Conservation (phyloP, 2,113 vertebrate species). For the Smithornis capensis region DNA sequence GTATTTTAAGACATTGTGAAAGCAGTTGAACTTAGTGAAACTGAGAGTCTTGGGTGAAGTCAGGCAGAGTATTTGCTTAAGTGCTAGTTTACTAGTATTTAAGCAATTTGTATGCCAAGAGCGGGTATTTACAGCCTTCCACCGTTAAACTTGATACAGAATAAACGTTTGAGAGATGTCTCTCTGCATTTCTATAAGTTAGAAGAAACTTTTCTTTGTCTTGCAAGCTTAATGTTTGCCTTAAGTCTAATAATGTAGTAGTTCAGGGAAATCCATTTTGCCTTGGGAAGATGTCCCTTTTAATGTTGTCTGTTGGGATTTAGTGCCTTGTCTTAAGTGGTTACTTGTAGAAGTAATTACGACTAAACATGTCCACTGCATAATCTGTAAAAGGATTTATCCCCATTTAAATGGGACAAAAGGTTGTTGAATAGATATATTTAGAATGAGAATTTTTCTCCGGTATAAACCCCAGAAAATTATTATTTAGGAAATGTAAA, state of each 20-base stretch:
- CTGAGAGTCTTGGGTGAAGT: neutral
- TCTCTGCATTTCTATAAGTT: neutral
- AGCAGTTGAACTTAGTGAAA: neutral
- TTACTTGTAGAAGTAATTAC: constrained; percentile 11
- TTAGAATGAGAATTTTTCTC: neutral
- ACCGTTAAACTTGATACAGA: neutral
- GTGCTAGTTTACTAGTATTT: neutral
- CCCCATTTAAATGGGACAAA: neutral
- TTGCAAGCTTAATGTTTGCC: neutral
- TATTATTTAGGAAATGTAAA: neutral
- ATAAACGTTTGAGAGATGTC: neutral
- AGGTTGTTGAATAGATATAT: constrained; percentile 8
- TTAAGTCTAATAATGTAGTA: neutral
- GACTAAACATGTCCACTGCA: constrained; percentile 1
- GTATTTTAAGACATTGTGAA: neutral
- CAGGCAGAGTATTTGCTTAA: neutral
- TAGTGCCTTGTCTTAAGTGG: constrained; percentile 16
- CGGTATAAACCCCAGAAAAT: neutral
- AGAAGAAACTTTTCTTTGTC: neutral
- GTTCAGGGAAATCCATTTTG: neutral
- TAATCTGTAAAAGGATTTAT: constrained; percentile 48
- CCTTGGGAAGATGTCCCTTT: constrained; percentile 3
- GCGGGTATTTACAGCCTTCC: neutral
- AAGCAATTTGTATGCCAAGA: neutral
- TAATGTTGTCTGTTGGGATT: constrained; percentile 7